These are phyloP conservation scores for Erebia ligea DNA, from an alignment of 2,888 invertebrate genomes.

Conservation along the genomic window DNA sequence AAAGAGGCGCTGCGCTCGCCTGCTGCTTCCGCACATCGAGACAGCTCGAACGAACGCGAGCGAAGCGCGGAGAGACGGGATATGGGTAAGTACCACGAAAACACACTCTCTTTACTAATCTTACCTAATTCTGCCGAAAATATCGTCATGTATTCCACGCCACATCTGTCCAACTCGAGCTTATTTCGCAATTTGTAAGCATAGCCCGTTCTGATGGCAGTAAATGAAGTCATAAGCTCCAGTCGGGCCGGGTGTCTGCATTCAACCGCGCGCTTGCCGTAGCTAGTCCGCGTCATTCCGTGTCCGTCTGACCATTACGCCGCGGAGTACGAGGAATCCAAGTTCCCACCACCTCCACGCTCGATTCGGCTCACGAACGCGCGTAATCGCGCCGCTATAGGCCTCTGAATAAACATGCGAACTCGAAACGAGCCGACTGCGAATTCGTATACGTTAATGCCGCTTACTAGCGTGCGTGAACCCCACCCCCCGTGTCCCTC, in stretches of 20 bases:
- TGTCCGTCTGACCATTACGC: slow-evolving; percentile 60
- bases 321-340: slow-evolving; percentile 70
- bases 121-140: slow-evolving; percentile 22
- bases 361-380: slow-evolving; percentile 69
- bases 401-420: slow-evolving; percentile 57
- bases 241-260: slow-evolving; percentile 33
- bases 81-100: slow-evolving; percentile 63
- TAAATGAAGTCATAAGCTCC: slow-evolving; percentile 30
- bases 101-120: slow-evolving; percentile 41
- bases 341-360: slow-evolving; percentile 61
- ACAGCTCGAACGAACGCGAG: slow-evolving; percentile 67
- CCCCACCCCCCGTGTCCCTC: slow-evolving; percentile 61
- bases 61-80: slow-evolving; percentile 70
- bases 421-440: slow-evolving; percentile 63
- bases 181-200: slow-evolving; percentile 34
- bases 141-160: slow-evolving; percentile 22
- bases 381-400: slow-evolving; percentile 62
- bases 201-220: slow-evolving; percentile 9
- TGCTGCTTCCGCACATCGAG: slow-evolving; percentile 58
- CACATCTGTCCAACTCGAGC: slow-evolving; percentile 29
- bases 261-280: slow-evolving; percentile 45
- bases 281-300: slow-evolving; percentile 67
- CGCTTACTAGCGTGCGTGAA: slow-evolving; percentile 65
- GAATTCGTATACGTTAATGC: slow-evolving; percentile 57
- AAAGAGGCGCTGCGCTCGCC: slow-evolving; percentile 81